Evolutionary conservation across 2,113 vertebrate species (phyloP).

Genomic region (Epinephelus moara): DNA sequence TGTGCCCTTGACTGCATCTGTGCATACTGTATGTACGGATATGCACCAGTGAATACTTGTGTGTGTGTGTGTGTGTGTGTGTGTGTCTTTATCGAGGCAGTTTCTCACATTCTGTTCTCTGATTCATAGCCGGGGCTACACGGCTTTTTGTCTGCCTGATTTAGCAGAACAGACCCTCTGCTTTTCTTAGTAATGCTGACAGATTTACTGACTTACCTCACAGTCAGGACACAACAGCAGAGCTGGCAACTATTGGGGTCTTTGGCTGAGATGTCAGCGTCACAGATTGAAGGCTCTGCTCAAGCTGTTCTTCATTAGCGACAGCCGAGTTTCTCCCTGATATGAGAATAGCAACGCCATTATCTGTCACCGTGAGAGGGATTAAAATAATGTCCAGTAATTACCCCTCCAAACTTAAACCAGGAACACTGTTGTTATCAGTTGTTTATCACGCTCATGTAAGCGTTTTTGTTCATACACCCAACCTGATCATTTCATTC

Average conservation of each 20-base stretch:
- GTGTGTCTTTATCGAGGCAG: conserved; percentile 35
- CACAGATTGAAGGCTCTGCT: conserved; percentile 74
- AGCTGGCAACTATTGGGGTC: conserved; percentile 57
- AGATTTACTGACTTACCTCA: conserved; percentile 76
- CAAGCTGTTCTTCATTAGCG: conserved; percentile 75
- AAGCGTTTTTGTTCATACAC: neutral
- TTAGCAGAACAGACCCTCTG: conserved; percentile 67
- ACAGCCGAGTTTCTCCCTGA: conserved; percentile 55
- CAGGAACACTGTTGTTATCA: conserved; percentile 23
- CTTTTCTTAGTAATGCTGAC: conserved; percentile 69
- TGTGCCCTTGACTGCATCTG: conserved; percentile 60
- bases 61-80: conserved; percentile 27
- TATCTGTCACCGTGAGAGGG: conserved; percentile 36
- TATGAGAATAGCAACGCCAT: conserved; percentile 54
- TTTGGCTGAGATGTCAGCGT: conserved; percentile 68
- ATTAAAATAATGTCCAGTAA: conserved; percentile 56
- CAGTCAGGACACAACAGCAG: conserved; percentile 63
- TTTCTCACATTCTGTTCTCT: conserved; percentile 71
- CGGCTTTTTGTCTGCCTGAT: conserved; percentile 71
- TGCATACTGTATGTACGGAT: conserved; percentile 52
- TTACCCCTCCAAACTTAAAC: conserved; percentile 51
- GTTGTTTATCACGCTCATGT: neutral
- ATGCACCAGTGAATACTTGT: conserved; percentile 44
- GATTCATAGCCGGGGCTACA: conserved; percentile 61
- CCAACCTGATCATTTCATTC: neutral